Base-by-base conservation (phyloP, 2,888 invertebrate species). In the Heliconius erato region DNA sequence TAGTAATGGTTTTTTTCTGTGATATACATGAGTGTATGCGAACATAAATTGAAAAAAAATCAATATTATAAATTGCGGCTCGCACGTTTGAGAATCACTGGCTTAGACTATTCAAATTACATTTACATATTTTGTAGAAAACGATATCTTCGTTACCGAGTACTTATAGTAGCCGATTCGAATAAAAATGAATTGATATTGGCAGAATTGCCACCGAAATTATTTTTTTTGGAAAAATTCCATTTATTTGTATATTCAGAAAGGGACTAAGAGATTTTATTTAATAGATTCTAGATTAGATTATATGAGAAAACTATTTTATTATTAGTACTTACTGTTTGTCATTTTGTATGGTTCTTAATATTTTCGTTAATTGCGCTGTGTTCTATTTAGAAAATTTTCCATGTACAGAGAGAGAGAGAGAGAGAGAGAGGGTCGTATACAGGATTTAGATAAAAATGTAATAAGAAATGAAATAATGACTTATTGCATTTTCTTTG, bases 61-160 rank as follows among this genome's bases (percentile, higher is more conserved):
- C 19, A 19, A 63, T 63, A 63, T 12, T 4, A 63, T 23, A n/a
- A 12, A 11, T 23, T 11, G 32, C 16, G 32, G 35, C 40, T 40
- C 26, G 6, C 28, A 14, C 14, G 14, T n/a, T 76, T 40, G 63
- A 76, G n/a, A 63, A 63, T 16, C 59, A 63, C 76, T 76, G 76
- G 63, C n/a, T 63, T 40, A 76, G 63, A 76, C 63, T 63, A 63
- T 80, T 76, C 54, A 77, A 78, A 81, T 81, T 69, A 65, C 65
- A 81, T 81, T 79, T 67, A 40, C 72, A 81, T 79, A 81, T 81
- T 81, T 78, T 65, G 72, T 67, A 68, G 81, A 77, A 59, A 81
- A 49, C 78, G 67, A 65, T 78, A 72, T 79, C 63, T 72, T 54
- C 78, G 72, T 81, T 81, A 81, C 78, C 26, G 78, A 81, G n/a